Evolutionary conservation across 2,888 invertebrate genomes (phyloP).

Genomic region (Lepas anatifera): DNA sequence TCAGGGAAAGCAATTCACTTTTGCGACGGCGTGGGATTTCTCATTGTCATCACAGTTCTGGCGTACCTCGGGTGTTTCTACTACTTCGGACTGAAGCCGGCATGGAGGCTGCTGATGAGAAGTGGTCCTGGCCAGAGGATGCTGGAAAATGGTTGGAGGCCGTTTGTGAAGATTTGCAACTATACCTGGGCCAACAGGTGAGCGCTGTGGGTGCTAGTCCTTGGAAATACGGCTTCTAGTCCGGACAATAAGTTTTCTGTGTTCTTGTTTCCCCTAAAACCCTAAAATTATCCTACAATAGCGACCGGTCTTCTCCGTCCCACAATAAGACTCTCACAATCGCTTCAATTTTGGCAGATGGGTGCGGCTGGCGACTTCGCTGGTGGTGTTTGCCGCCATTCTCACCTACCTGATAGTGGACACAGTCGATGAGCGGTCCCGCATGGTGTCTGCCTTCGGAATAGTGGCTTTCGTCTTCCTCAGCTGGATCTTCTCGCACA

Average conservation of each 20-base stretch:
- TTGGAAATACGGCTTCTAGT: too few species aligned
- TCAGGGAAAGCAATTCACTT: constrained; percentile 24
- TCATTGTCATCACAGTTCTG: constrained; percentile 48
- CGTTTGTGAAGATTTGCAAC: not conserved
- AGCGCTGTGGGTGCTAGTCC: too few species aligned
- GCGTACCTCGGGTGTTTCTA: constrained; percentile 51
- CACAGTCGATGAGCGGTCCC: constrained; percentile 42
- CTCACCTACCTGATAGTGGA: constrained; percentile 51
- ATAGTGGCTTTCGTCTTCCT: constrained; percentile 47
- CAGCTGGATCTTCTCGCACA: constrained; percentile 50
- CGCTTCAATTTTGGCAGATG: too few species aligned
- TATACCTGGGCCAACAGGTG: not conserved
- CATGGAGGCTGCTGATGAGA: too few species aligned
- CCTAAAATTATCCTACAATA: too few species aligned
- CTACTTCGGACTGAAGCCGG: constrained; percentile 36
- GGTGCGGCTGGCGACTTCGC: not conserved
- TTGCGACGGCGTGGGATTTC: constrained; percentile 60
- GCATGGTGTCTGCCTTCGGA: constrained; percentile 58
- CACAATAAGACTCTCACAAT: too few species aligned
- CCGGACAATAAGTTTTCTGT: too few species aligned
- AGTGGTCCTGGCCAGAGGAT: not conserved
- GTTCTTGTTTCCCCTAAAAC: too few species aligned
- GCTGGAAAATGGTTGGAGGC: not conserved
- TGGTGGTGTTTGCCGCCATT: constrained; percentile 40
- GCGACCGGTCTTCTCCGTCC: too few species aligned